Base-by-base conservation (phyloP, 64 coral and sea anemone genomes). In the Catalaphyllia jardinei region DNA sequence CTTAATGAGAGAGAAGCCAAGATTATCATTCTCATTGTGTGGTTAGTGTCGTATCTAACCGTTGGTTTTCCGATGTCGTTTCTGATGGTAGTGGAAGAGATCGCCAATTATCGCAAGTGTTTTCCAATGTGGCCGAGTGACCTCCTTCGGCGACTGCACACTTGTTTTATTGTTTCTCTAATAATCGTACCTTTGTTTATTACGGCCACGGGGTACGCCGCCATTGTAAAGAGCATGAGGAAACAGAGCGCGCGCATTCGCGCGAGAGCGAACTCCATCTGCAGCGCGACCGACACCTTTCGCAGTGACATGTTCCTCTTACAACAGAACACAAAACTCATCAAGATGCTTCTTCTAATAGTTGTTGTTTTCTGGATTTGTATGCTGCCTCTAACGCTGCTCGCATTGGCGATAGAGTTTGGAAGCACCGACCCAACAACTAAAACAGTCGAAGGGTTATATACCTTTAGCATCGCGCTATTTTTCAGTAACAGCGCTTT, bases 401-500 rank as follows among this genome's bases (percentile, higher is more conserved):
- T 99, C 28, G 97, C 79, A 22, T 54, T 99, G 39, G 74, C 95
- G 17, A 67, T 75, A 19, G 97, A 99, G 20, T 99, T 99, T 76
- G 91, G 89, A 24, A 73, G 80, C 17, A 62, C 91, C 31, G 46
- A 93, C 35, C 46, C 69, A 24, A 42, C 59, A 33, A 81, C 60
- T 29, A 89, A 85, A 60, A 25, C 39, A 20, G 69, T 91, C 28
- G 88, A 93, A 60, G 83, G 69, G 2, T 30, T 96, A 1, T 93
- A 88, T 42, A 55, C 82, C 11, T 81, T 93, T 17, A 87, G 79
- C 30, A 89, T 91, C 10, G 91, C 91, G 19, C 49, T 96, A 28
- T 96, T 96, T 86, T 93, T 94, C 17, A 90, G 87, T 59, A 96
- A 96, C 78, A 96, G 95, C 49, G 91, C 95, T 52, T 96, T 96